Percentiles rank a stretch among this genome's conserved stretches.
phyloP scores from a whole-genome alignment of 2,888 invertebrate species.

The Torymus tubicola region DNA sequence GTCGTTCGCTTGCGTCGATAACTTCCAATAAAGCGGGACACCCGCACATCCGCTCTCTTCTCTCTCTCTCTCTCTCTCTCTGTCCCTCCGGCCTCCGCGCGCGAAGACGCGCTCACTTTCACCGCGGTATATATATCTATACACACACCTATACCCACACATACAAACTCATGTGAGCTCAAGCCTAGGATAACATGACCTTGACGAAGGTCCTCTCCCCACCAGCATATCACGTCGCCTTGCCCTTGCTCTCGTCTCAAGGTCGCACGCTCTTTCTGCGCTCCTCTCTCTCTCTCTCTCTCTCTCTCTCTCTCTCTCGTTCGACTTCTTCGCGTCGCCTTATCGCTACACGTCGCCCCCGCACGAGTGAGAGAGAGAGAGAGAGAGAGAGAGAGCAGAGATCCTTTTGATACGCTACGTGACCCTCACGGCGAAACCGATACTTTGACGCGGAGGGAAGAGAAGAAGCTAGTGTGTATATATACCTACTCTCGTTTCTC shows the following conservation, averaged over 20 bases:
- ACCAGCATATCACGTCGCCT: neutral
- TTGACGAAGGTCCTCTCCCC: slow-evolving; percentile 43
- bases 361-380: too few species aligned
- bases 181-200: slow-evolving; percentile 33
- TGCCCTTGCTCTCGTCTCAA: slow-evolving; percentile 42
- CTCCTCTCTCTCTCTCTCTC: slow-evolving; percentile 8
- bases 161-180: too few species aligned
- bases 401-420: neutral
- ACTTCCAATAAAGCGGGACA: neutral
- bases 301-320: slow-evolving; percentile 18
- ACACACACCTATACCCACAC: too few species aligned
- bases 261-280: slow-evolving; percentile 10
- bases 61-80: neutral
- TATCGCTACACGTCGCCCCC: too few species aligned
- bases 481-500: neutral
- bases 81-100: too few species aligned
- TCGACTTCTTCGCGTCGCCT: too few species aligned
- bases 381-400: too few species aligned
- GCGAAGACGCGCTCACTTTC: neutral
- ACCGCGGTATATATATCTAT: neutral
- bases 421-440: slow-evolving; percentile 13
- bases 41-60: neutral
- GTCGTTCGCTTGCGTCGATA: neutral
- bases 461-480: neutral
- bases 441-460: neutral